These are phyloP conservation scores for Caenorhabditis brenneri DNA, from an alignment of 1,140 invertebrate species.

Conservation along the genomic window DNA sequence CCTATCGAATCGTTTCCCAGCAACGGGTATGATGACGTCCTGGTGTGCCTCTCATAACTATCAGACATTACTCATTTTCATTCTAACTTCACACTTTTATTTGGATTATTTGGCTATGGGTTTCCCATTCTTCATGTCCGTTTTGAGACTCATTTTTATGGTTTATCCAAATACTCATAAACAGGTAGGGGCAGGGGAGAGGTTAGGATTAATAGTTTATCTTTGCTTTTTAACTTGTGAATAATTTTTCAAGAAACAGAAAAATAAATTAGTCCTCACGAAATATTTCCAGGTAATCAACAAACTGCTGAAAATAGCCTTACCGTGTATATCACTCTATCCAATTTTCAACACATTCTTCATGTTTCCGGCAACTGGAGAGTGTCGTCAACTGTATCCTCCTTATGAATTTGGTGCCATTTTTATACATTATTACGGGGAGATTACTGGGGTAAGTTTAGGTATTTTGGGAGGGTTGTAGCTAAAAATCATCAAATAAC, in stretches of 20 bases:
- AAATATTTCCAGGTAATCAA: not conserved
- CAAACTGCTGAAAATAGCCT: not conserved
- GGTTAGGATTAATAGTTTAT: too few species aligned
- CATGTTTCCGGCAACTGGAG: conserved; percentile 33
- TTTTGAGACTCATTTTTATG: not conserved
- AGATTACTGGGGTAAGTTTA: conserved; percentile 6
- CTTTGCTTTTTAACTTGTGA: too few species aligned
- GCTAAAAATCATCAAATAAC: too few species aligned
- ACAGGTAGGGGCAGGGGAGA: not conserved
- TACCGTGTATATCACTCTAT: not conserved
- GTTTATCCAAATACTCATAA: conserved; percentile 32
- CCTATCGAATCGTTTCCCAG: conserved; percentile 1
- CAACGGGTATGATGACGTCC: conserved; percentile 32
- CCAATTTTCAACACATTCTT: conserved; percentile 21
- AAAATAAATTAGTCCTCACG: not conserved
- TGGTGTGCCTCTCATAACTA: not conserved
- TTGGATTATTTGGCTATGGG: conserved; percentile 28
- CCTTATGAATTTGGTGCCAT: not conserved
- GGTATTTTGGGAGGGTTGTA: too few species aligned
- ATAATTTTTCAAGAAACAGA: not conserved
- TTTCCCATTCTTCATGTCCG: conserved; percentile 18
- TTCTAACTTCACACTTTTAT: conserved; percentile 3
- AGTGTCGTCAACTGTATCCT: conserved; percentile 12
- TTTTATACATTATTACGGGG: conserved; percentile 28
- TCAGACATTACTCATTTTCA: not conserved